Evolutionary conservation across 1,140 invertebrate genomes (phyloP).

Genomic region (Drosophila parabipectinata): DNA sequence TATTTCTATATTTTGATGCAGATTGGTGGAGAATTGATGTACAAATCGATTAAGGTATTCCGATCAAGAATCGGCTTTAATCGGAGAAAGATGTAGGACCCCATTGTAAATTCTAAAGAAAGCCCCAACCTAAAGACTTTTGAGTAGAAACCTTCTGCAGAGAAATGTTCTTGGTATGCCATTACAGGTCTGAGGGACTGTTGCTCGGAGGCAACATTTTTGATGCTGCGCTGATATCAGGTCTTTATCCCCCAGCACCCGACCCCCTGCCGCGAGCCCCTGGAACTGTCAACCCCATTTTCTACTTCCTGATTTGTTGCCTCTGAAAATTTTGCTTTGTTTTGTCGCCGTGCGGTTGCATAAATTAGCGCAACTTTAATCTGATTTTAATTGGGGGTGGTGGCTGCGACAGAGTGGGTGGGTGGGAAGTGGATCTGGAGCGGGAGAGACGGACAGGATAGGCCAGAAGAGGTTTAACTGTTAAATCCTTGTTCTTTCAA

Average conservation of each 20-base stretch:
- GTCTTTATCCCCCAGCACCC: conserved; percentile 15
- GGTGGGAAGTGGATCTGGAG: background rate
- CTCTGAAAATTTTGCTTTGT: conserved; percentile 59
- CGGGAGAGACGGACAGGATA: background rate
- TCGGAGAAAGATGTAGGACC: too few species aligned
- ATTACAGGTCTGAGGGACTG: conserved; percentile 18
- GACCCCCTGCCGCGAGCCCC: background rate
- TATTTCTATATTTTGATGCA: too few species aligned
- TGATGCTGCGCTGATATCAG: conserved; percentile 34
- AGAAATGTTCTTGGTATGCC: conserved; percentile 28
- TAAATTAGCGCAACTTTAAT: conserved; percentile 82
- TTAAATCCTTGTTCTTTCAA: conserved; percentile 56
- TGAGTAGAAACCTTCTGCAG: too few species aligned
- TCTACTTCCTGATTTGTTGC: conserved; percentile 35
- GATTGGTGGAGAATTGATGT: too few species aligned
- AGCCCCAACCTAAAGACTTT: background rate
- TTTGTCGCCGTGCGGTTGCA: conserved; percentile 79
- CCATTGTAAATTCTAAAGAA: background rate
- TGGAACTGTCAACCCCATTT: conserved; percentile 9
- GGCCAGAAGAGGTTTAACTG: conserved; percentile 38
- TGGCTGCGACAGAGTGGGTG: background rate
- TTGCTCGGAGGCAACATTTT: conserved; percentile 17
- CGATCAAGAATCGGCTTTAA: too few species aligned
- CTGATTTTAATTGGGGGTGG: conserved; percentile 80
- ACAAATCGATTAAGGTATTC: too few species aligned